Evolutionary conservation across 2,797 vertebrate genomes (phyloP), one percentile per base, ranked within the genome.

Genomic region (Cetoscarus ocellatus): DNA sequence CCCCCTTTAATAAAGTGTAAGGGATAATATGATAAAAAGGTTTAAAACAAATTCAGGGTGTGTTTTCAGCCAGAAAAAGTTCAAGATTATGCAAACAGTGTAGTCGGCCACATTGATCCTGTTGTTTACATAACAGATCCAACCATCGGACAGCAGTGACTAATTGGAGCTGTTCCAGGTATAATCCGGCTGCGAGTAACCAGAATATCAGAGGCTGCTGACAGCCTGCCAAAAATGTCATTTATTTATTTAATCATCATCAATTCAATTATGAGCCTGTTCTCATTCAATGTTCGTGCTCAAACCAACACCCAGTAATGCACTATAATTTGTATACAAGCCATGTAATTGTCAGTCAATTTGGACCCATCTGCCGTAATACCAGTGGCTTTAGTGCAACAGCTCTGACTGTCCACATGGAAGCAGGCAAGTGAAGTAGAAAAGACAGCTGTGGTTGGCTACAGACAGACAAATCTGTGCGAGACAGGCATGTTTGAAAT

Each of bases 111-210:
- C 59, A 56, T 44, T 62, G 74, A 56, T 81, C 60, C 6, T 10
- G 38, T 19, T 73, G 72, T 76, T 65, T 63, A 51, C 42, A 61
- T 54, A 47, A 72, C 34, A 58, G 42, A 70, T 79, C 17, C 51
- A 40, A 58, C 47, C 60, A 45, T 19, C 58, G 56, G 57, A 59
- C 39, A 43, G 14, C 11, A 13, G 73, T 64, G 52, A 51, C 58
- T 53, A 27, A 56, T 12, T 61, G 45, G 54, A 67, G 44, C 40
- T 0, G 27, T n/a, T 12, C 59, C 77, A 58, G 56, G 73, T 71
- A 54, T 52, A 47, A 57, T 59, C 61, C 56, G 44, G 45, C 45
- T 51, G 42, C 44, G 44, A 49, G 36, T 58, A 67, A 49, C 48
- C 10, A 27, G 52, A 42, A 13, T 34, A 63, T 47, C 1, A 27